Base-by-base conservation (phyloP, 2,797 vertebrate species). In the Anguilla marmorata region DNA sequence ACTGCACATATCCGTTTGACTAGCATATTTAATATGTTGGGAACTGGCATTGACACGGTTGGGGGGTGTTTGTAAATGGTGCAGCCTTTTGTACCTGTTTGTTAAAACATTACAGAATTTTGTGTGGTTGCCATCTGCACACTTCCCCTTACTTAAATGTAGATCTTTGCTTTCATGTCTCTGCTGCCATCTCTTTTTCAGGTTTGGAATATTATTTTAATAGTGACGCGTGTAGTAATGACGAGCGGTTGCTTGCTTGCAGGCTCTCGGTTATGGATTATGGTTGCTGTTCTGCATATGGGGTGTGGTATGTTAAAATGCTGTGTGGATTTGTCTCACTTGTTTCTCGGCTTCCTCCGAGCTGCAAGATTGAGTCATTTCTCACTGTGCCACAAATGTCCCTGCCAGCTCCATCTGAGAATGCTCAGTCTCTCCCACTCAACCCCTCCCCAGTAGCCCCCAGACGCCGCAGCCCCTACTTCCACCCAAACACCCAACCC, bases 341-440 rank as follows among this genome's bases (percentile, higher is more conserved):
- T 48, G 41, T 7, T 82, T 24, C 79, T 48, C 24, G 7, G 45
- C 45, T n/a, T 48, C 37, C 37, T 79, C 41, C 7, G 88, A 88
- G 87, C 90, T 63, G 90, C 92, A 92, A 87, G 89, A 91, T 89
- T 92, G 91, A 93, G 93, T 92, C 92, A 93, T 88, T 87, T 84
- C 80, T 52, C 86, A 87, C 79, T 88, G 85, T 89, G 91, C 91
- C 92, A 93, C 91, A 89, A 89, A 66, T 56, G 88, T 88, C 91
- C 88, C 88, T 91, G 88, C 84, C 91, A 89, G 88, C 72, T 84
- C 86, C 69, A 19, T 24, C 4, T 50, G 79, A 7, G 45, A 50
- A 48, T 14, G 9, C 45, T 82, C 76, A 5, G 41, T 1, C 79
- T 50, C 19, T 50, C 45, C 45, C 79, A 50, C 16, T n/a, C 41